A percentile compares a stretch with the other conserved stretches of the same genome.
Evolutionary conservation across 2,113 vertebrate genomes (phyloP).

Genomic region (Bambusicola thoracicus): DNA sequence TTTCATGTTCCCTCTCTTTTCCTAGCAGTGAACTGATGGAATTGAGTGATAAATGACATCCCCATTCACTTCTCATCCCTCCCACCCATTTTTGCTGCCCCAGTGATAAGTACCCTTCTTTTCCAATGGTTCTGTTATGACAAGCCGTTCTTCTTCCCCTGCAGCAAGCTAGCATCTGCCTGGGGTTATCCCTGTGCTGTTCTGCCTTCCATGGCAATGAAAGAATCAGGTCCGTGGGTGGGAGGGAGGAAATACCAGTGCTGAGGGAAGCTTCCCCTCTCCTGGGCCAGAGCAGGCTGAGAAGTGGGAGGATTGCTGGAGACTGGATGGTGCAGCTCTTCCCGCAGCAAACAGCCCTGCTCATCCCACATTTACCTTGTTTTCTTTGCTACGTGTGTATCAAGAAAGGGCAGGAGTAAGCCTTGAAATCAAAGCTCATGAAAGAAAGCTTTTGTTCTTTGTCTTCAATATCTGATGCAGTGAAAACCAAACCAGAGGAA

Average conservation of each 20-base stretch:
- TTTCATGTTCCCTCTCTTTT: background rate
- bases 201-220: constrained; percentile 2
- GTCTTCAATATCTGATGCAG: background rate
- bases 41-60: background rate
- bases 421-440: background rate
- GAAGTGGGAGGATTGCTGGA: background rate
- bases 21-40: background rate
- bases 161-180: background rate
- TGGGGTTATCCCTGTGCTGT: background rate
- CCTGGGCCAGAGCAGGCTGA: background rate
- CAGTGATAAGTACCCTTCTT: background rate
- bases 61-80: background rate
- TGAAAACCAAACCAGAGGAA: constrained; percentile 1
- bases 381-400: background rate
- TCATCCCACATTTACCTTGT: background rate
- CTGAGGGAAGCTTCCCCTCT: constrained; percentile 2
- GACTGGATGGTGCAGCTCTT: background rate
- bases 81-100: background rate
- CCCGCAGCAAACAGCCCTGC: background rate
- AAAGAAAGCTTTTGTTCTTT: constrained; percentile 40
- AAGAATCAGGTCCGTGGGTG: background rate
- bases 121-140: background rate
- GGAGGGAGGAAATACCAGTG: constrained; percentile 20
- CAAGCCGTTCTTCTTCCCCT: background rate
- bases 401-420: background rate